Percentiles rank a stretch among this genome's conserved stretches.
These are phyloP conservation scores for Aegotheles bennettii DNA, from an alignment of 2,113 vertebrate genomes.

Conservation along the genomic window DNA sequence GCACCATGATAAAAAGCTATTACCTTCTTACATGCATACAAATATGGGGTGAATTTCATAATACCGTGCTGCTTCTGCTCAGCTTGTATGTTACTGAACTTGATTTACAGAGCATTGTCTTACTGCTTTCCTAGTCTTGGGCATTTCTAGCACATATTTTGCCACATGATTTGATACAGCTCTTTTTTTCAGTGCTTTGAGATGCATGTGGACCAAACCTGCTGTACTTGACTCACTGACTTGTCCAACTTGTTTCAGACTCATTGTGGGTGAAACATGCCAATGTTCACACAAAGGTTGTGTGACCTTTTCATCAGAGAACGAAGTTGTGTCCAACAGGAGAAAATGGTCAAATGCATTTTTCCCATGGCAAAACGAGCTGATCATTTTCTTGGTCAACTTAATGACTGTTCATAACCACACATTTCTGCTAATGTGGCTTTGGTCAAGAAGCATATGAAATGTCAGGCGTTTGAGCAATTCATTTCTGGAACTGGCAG, in stretches of 20 bases:
- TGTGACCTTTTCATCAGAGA: neutral
- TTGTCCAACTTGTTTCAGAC: neutral
- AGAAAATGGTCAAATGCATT: neutral
- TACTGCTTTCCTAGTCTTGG: neutral
- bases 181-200: neutral
- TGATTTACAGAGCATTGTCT: neutral
- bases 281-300: neutral
- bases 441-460: neutral
- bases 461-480: neutral
- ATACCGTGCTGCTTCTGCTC: neutral
- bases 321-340: neutral
- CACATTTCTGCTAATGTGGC: neutral
- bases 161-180: neutral
- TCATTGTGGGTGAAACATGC: neutral
- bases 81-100: neutral
- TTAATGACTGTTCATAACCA: neutral
- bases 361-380: neutral
- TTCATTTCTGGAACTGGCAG: neutral
- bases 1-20: neutral
- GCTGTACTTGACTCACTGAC: neutral
- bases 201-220: neutral
- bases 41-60: neutral
- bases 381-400: neutral
- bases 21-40: neutral
- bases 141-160: neutral